phyloP scores from a whole-genome alignment of 2,888 invertebrate species.

The Drosophila macrothrix region DNA sequence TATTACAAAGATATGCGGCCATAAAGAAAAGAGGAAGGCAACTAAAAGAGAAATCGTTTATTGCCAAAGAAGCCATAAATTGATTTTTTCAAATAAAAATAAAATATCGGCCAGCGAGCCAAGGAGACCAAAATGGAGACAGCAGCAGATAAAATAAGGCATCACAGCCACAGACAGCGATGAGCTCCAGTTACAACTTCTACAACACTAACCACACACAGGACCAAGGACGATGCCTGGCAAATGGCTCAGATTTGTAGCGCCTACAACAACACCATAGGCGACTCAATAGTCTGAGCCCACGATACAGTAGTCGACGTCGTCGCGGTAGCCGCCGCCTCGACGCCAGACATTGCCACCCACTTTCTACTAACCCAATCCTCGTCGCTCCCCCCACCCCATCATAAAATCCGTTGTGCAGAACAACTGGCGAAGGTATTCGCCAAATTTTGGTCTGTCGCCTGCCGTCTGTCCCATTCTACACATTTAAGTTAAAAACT shows the following conservation, averaged over 20 bases:
- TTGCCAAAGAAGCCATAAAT: conserved; percentile 81
- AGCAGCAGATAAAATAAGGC: conserved; percentile 51
- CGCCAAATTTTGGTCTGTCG: conserved; percentile 33
- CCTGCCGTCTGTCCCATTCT: conserved; percentile 21
- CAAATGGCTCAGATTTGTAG: conserved; percentile 53
- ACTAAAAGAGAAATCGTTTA: conserved; percentile 83
- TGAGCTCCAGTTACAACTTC: conserved; percentile 46
- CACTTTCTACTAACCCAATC: neutral
- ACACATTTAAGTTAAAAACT: conserved; percentile 77
- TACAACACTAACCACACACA: neutral
- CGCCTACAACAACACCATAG: conserved; percentile 55
- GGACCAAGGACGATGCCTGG: conserved; percentile 14
- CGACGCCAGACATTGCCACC: conserved; percentile 65
- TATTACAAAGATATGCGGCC: conserved; percentile 81
- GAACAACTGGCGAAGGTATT: conserved; percentile 40
- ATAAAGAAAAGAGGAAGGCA: conserved; percentile 77
- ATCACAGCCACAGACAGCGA: conserved; percentile 29
- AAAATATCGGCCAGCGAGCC: conserved; percentile 60
- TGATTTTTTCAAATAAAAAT: conserved; percentile 82
- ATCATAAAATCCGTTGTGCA: conserved; percentile 13
- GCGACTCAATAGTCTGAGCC: conserved; percentile 48
- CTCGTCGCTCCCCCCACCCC: neutral
- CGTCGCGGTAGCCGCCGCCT: conserved; percentile 57
- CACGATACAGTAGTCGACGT: conserved; percentile 9
- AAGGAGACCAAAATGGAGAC: conserved; percentile 6